Evolutionary conservation across 2,888 invertebrate genomes (phyloP).

Genomic region (Sipha maydis): DNA sequence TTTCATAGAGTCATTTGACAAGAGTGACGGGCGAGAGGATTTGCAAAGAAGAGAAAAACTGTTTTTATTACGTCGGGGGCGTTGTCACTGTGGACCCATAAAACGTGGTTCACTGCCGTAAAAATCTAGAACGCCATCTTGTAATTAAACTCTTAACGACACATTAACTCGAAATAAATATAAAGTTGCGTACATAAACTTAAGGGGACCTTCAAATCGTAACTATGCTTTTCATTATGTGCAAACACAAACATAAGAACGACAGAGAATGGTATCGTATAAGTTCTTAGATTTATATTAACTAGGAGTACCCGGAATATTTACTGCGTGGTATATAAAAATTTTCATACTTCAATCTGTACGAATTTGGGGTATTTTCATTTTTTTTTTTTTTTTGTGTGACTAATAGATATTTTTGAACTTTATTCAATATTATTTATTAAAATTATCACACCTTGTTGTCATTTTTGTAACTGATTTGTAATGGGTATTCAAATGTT

Average conservation of each 20-base stretch:
- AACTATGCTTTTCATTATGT: constrained; percentile 35
- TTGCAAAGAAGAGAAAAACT: constrained; percentile 29
- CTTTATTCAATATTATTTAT: too few relatives aligned
- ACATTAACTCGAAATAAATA: constrained; percentile 46
- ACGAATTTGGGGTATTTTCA: too few relatives aligned
- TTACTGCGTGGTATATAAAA: background rate
- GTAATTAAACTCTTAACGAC: constrained; percentile 56
- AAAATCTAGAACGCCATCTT: constrained; percentile 49
- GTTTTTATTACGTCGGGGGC: constrained; percentile 11
- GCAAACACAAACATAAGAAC: constrained; percentile 4
- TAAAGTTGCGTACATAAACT: background rate
- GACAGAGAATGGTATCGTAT: background rate
- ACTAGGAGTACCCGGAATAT: background rate
- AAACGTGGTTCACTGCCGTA: constrained; percentile 29
- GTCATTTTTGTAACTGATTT: too few relatives aligned
- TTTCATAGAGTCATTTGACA: background rate
- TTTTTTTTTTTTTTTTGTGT: too few relatives aligned
- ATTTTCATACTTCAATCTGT: too few relatives aligned
- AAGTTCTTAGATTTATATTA: background rate
- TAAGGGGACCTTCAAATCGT: constrained; percentile 29
- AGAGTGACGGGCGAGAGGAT: background rate
- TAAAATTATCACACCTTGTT: too few relatives aligned
- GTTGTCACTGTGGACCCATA: constrained; percentile 32
- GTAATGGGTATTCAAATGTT: too few relatives aligned
- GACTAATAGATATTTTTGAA: too few relatives aligned